phyloP scores from a whole-genome alignment of 2,888 invertebrate species.

The Helobdella robusta region DNA sequence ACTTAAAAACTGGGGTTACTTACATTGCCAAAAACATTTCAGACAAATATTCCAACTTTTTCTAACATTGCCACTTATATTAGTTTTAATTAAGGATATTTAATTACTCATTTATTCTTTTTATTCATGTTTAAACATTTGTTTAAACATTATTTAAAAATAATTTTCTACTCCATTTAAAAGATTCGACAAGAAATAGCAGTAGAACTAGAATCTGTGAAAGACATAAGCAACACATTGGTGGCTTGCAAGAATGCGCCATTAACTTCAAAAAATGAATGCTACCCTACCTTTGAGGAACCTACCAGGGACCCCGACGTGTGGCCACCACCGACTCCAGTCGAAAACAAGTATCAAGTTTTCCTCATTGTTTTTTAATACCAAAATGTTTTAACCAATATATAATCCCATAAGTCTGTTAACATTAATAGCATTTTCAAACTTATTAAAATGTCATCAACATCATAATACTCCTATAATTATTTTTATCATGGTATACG shows the following conservation, averaged over 20 bases:
- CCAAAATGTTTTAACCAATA: not conserved
- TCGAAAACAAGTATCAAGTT: conserved; percentile 46
- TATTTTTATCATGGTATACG: no score
- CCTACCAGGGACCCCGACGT: conserved; percentile 69
- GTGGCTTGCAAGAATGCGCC: conserved; percentile 60
- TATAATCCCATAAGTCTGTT: no score
- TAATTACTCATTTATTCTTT: not conserved
- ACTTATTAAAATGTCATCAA: not conserved
- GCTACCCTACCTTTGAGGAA: conserved; percentile 53
- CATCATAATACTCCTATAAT: no score
- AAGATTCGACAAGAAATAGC: conserved; percentile 78
- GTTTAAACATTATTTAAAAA: not conserved
- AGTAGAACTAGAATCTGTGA: conserved; percentile 80
- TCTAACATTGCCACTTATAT: not conserved
- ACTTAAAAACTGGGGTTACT: no score
- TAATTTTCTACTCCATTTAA: not conserved
- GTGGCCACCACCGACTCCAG: conserved; percentile 64
- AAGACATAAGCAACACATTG: conserved; percentile 66
- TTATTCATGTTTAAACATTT: not conserved
- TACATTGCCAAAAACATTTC: no score
- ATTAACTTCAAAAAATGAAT: conserved; percentile 41
- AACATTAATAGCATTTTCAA: not conserved
- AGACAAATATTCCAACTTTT: not conserved
- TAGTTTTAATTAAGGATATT: not conserved
- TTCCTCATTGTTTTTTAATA: no score